These are phyloP conservation scores for Sturnira hondurensis DNA, from an alignment of 2,113 vertebrate species.

Conservation along the genomic window DNA sequence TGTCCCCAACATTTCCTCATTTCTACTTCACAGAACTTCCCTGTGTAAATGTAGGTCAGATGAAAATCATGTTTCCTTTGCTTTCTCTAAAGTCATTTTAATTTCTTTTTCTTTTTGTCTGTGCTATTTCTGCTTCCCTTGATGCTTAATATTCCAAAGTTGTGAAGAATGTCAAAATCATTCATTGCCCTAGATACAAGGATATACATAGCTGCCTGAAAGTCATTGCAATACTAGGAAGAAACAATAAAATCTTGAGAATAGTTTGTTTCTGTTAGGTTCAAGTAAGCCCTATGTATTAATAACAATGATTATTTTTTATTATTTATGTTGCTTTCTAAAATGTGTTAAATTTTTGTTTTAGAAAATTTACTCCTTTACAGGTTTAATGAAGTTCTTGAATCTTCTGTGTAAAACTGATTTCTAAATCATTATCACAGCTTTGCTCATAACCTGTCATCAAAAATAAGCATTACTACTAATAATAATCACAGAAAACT, in stretches of 20 bases:
- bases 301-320: slow-evolving; percentile 1
- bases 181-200: slow-evolving; percentile 65
- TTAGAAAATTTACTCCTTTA: background rate
- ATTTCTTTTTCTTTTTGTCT: slow-evolving; percentile 68
- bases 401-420: background rate
- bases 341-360: background rate
- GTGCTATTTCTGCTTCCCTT: slow-evolving; percentile 73
- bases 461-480: background rate
- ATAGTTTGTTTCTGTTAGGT: background rate
- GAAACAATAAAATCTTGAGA: slow-evolving; percentile 22
- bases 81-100: slow-evolving; percentile 65
- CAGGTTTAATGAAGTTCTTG: background rate
- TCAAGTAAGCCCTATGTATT: background rate
- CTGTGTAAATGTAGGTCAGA: slow-evolving; percentile 71
- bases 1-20: background rate
- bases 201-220: slow-evolving; percentile 39
- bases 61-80: slow-evolving; percentile 60
- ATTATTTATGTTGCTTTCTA: background rate
- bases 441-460: background rate
- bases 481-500: background rate
- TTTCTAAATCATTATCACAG: background rate
- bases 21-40: slow-evolving; percentile 9
- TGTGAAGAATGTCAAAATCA: slow-evolving; percentile 61
- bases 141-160: slow-evolving; percentile 57
- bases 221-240: slow-evolving; percentile 26